A percentile compares a stretch with the other conserved stretches of the same genome.
These are phyloP conservation scores for Desoria tigrina DNA, from an alignment of 2,888 invertebrate species.

Conservation along the genomic window DNA sequence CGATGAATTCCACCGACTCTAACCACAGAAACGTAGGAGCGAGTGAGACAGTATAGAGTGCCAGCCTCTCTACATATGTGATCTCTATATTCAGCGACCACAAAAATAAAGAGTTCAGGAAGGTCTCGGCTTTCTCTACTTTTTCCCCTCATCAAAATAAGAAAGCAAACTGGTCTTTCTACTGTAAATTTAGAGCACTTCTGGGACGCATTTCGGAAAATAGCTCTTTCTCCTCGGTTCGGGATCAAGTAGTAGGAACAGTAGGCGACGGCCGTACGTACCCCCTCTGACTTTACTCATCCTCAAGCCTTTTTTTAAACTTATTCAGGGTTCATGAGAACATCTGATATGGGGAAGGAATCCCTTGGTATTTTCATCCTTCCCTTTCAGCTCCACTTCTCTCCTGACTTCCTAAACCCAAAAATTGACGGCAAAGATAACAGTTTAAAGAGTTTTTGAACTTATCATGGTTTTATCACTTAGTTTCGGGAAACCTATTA, in stretches of 20 bases:
- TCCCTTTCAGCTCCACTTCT: constrained; percentile 15
- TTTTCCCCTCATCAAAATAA: constrained; percentile 18
- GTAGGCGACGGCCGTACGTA: constrained; percentile 12
- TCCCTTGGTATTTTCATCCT: constrained; percentile 11
- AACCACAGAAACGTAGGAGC: too few relatives aligned
- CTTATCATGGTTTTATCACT: constrained; percentile 21
- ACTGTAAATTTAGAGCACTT: constrained; percentile 53
- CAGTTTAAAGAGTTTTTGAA: constrained; percentile 16
- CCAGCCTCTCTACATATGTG: too few relatives aligned
- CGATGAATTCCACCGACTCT: too few relatives aligned
- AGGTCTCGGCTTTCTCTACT: constrained; percentile 11
- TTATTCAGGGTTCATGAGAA: constrained; percentile 16
- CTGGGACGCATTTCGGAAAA: constrained; percentile 54
- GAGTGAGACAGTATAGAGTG: too few relatives aligned
- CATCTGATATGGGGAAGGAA: constrained; percentile 18
- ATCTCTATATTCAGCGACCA: too few relatives aligned
- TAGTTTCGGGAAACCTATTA: constrained; percentile 10
- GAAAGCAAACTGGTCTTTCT: constrained; percentile 20
- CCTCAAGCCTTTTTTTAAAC: constrained; percentile 23
- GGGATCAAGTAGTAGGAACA: constrained; percentile 35
- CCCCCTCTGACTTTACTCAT: constrained; percentile 16
- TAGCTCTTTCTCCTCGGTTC: constrained; percentile 53
- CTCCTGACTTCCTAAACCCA: constrained; percentile 5
- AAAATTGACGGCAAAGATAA: constrained; percentile 11
- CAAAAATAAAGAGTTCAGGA: neutral